phyloP scores from a whole-genome alignment of 1,140 invertebrate genomes.

The Paracyclopina nana region DNA sequence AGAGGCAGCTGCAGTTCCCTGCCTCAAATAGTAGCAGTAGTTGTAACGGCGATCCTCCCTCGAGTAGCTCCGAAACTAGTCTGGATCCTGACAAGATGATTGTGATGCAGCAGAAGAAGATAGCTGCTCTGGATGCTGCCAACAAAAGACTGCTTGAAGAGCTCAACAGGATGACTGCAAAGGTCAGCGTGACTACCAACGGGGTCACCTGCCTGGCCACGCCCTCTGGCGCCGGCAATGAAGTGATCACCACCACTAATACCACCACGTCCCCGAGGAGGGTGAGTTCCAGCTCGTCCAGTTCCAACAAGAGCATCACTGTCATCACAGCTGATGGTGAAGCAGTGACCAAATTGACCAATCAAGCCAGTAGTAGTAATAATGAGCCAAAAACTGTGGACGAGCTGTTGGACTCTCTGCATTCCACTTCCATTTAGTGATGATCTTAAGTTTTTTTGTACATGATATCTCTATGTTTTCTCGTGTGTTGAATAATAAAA shows the following conservation, averaged over 20 bases:
- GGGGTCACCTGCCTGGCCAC: not conserved
- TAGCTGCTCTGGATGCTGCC: conserved; percentile 13
- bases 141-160: conserved; percentile 6
- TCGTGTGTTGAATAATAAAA: too few relatives aligned
- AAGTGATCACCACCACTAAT: not conserved
- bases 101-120: conserved; percentile 16
- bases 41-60: too few relatives aligned
- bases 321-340: not conserved
- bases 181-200: too few relatives aligned
- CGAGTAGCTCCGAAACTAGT: not conserved
- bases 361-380: not conserved
- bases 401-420: conserved; percentile 15
- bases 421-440: conserved; percentile 13
- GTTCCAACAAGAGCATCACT: not conserved
- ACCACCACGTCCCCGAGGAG: not conserved
- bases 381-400: conserved; percentile 15
- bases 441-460: too few relatives aligned
- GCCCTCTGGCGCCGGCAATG: not conserved
- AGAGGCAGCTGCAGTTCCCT: conserved; percentile 15
- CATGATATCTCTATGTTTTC: too few relatives aligned
- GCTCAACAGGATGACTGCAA: conserved; percentile 1
- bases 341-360: not conserved
- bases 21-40: not conserved
- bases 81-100: conserved; percentile 7
- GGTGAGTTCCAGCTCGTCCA: not conserved